These are phyloP conservation scores for Eptatretus burgeri DNA, from an alignment of 2,113 vertebrate genomes.

Conservation along the genomic window DNA sequence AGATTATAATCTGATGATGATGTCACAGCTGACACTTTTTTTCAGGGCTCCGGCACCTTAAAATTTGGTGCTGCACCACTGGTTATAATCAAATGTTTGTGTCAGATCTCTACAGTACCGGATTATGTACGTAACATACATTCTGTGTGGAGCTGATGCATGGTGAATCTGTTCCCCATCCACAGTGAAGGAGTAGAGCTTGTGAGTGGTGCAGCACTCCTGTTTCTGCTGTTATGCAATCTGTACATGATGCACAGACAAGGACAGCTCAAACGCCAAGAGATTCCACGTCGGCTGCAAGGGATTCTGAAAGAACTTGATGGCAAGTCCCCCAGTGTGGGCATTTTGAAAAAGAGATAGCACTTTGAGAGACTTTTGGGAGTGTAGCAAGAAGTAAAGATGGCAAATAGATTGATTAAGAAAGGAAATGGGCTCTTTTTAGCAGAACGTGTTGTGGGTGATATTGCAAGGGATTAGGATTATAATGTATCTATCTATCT, in stretches of 20 bases:
- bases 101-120: background rate
- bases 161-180: background rate
- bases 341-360: background rate
- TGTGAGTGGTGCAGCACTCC: slow-evolving; percentile 41
- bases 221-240: slow-evolving; percentile 48
- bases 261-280: slow-evolving; percentile 38
- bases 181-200: slow-evolving; percentile 51
- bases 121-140: background rate
- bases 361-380: too few species aligned
- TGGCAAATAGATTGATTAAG: background rate
- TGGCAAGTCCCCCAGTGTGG: slow-evolving; percentile 23
- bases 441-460: background rate
- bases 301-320: slow-evolving; percentile 44
- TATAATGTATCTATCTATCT: background rate
- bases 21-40: background rate
- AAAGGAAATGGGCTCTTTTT: background rate
- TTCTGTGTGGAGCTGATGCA: background rate
- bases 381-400: background rate
- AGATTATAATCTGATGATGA: background rate
- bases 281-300: slow-evolving; percentile 49
- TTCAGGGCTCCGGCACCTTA: background rate
- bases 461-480: background rate
- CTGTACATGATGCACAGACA: slow-evolving; percentile 49
- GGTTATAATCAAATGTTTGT: background rate
- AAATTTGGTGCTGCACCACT: too few species aligned